These are phyloP conservation scores for Leptopilina boulardi DNA, from an alignment of 1,140 invertebrate genomes.

Conservation along the genomic window DNA sequence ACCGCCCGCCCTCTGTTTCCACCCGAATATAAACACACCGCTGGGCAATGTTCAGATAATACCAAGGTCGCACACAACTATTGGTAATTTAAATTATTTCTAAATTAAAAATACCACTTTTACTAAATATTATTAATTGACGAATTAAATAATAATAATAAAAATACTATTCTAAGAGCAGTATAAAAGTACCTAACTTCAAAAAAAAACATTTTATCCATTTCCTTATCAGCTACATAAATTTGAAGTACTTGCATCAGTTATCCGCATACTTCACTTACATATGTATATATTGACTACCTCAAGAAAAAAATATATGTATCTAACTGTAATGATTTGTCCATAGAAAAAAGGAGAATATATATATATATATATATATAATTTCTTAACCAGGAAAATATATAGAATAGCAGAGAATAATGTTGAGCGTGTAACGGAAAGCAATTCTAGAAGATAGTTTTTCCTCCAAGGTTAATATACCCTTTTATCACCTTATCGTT, in stretches of 20 bases:
- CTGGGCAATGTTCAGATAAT: no score
- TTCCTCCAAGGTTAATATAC: neutral
- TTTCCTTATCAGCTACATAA: no score
- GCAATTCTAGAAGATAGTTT: constrained; percentile 10
- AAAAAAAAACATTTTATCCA: no score
- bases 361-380: neutral
- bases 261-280: neutral
- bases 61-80: no score
- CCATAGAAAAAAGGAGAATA: neutral
- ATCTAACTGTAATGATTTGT: neutral
- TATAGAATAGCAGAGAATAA: neutral
- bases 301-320: neutral
- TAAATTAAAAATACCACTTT: no score
- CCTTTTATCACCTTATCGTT: constrained; percentile 30
- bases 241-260: neutral
- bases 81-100: no score
- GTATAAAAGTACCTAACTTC: no score
- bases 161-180: no score
- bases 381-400: neutral
- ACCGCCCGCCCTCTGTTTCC: no score
- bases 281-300: neutral
- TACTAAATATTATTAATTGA: no score
- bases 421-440: neutral
- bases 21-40: no score
- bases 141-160: no score